phyloP scores from a whole-genome alignment of 1,140 invertebrate genomes.

The Gyrodactylus bullatarudis region DNA sequence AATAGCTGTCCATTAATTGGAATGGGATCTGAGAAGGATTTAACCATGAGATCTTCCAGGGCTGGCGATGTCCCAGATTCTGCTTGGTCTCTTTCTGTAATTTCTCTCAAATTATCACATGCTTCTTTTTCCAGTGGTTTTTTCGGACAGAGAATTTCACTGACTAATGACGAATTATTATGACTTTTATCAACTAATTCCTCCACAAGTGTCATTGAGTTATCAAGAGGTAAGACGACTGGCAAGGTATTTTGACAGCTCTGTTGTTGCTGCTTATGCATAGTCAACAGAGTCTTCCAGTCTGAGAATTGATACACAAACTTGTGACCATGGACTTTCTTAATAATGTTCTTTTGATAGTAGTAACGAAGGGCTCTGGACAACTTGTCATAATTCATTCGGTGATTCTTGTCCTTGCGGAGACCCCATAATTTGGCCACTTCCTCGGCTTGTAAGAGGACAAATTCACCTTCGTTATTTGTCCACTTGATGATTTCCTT shows the following conservation, averaged over 20 bases:
- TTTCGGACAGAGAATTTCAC: background rate
- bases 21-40: too few relatives aligned
- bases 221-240: background rate
- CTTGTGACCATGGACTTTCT: slow-evolving; percentile 40
- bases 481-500: slow-evolving; percentile 6
- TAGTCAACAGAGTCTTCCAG: background rate
- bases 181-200: background rate
- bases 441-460: slow-evolving; percentile 10
- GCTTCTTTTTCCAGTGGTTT: background rate
- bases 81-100: background rate
- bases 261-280: background rate
- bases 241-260: background rate
- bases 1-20: background rate
- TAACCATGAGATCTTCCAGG: too few relatives aligned
- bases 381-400: slow-evolving; percentile 85
- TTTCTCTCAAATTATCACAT: background rate
- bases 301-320: slow-evolving; percentile 70
- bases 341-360: slow-evolving; percentile 49
- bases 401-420: slow-evolving; percentile 35
- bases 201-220: background rate
- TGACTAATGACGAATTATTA: background rate
- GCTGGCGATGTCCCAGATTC: background rate
- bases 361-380: slow-evolving; percentile 64
- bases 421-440: slow-evolving; percentile 25
- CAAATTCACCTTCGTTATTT: slow-evolving; percentile 5